Evolutionary conservation across 2,888 invertebrate genomes (phyloP).

Genomic region (Athripsodes cinereus): DNA sequence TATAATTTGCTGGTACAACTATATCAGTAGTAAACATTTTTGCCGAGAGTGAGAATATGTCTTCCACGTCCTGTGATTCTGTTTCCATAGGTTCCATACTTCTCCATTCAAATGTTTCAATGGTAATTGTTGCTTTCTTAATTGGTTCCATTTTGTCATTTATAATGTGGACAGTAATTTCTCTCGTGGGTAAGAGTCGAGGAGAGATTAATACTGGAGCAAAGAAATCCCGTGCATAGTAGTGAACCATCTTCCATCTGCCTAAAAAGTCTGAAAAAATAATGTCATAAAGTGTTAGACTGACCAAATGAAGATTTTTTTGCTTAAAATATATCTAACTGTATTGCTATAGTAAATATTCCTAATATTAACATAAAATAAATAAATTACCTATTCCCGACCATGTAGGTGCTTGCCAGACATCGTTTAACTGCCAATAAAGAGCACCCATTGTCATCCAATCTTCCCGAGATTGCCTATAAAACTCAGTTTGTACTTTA

Average conservation of each 20-base stretch:
- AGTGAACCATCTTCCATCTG: constrained; percentile 85
- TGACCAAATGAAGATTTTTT: no score
- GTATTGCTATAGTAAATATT: not conserved
- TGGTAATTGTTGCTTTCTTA: constrained; percentile 42
- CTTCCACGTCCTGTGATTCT: constrained; percentile 23
- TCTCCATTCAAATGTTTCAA: constrained; percentile 57
- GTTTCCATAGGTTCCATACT: constrained; percentile 40
- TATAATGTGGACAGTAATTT: constrained; percentile 56
- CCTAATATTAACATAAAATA: not conserved
- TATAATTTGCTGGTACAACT: constrained; percentile 28
- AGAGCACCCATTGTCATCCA: constrained; percentile 90
- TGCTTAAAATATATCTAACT: not conserved
- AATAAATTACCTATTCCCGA: constrained; percentile 66
- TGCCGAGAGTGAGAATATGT: constrained; percentile 7
- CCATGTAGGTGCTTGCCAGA: constrained; percentile 98
- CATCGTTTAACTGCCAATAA: constrained; percentile 97
- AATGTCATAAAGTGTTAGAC: not conserved
- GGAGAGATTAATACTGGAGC: constrained; percentile 66
- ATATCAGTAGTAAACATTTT: constrained; percentile 32
- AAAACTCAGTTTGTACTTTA: constrained; percentile 79
- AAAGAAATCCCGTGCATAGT: constrained; percentile 82
- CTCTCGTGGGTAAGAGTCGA: constrained; percentile 43
- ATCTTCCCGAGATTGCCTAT: constrained; percentile 54
- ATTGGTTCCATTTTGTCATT: constrained; percentile 54
- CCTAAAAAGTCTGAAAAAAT: constrained; percentile 60